Evolutionary conservation across 2,113 vertebrate genomes (phyloP), one percentile per base, ranked within the genome.

Genomic region (Sander vitreus): DNA sequence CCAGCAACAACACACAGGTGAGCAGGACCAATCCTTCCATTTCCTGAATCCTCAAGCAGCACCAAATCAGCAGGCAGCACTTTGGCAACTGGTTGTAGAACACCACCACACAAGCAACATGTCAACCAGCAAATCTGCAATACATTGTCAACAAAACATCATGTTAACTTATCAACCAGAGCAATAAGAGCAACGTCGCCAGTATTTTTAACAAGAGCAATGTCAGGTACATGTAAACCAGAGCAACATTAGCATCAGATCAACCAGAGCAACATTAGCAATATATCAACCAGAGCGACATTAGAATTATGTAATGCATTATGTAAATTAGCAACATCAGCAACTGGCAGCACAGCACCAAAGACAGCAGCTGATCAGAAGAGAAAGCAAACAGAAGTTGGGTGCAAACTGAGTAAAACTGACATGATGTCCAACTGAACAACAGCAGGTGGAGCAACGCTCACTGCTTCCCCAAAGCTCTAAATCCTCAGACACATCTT

Each of bases 331-430:
- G 83, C 83, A 80, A 83, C 48, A 78, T 76, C 74, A 84, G 81
- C 68, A 78, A 69, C 75, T 53, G 53, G 51, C 81, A 86, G 81
- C 87, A 83, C 50, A 81, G 67, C 73, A 85, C 67, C 64, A 84
- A 79, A 81, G 47, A 83, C 33, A 89, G 83, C 80, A 90, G 88
- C 89, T 79, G 62, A 71, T 82, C 63, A 84, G 73, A 81, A 69
- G 60, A 80, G 73, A 84, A 88, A 87, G 74, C 84, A 68, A 71
- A 87, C 30, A 89, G 80, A 85, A 74, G 72, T 59, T 23, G 65
- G 27, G 43, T 47, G 50, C 62, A 86, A 21, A 39, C 39, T 39
- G 39, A 86, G 74, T 23, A 75, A 85, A 11, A 54, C 47, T 69
- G 51, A 64, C 48, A 45, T n/a, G 6, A 33, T 23, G 9, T 23